phyloP scores from a whole-genome alignment of 2,113 vertebrate species.

The Grus americana region DNA sequence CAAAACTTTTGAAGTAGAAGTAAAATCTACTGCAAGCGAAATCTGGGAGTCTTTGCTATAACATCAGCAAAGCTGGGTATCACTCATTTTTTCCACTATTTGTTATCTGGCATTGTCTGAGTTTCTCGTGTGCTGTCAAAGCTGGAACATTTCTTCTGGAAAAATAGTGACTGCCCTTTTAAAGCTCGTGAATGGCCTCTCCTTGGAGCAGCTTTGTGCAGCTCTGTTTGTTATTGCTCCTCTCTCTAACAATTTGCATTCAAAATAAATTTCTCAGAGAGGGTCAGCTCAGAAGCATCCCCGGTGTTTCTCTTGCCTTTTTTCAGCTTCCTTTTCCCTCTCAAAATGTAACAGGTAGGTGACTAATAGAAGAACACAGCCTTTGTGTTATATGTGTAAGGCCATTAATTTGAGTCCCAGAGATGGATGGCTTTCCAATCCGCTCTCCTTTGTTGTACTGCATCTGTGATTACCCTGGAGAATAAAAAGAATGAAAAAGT shows the following conservation, averaged over 20 bases:
- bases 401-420: slow-evolving; percentile 45
- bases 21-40: background rate
- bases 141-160: background rate
- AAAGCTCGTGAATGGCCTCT: background rate
- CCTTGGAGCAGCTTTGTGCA: background rate
- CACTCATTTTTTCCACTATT: background rate
- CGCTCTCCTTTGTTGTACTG: slow-evolving; percentile 18
- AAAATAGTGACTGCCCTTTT: background rate
- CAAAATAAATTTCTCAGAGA: background rate
- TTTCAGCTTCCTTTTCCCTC: background rate
- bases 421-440: slow-evolving; percentile 37
- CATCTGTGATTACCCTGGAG: slow-evolving; percentile 54
- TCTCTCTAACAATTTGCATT: slow-evolving; percentile 19
- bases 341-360: background rate
- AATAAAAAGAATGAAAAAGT: slow-evolving; percentile 46
- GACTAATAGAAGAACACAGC: slow-evolving; percentile 7
- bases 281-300: background rate
- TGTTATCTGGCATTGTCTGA: background rate
- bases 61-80: background rate
- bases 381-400: slow-evolving; percentile 12
- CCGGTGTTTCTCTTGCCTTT: background rate
- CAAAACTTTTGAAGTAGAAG: background rate
- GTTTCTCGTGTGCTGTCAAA: background rate
- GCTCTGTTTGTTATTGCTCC: background rate
- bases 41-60: background rate